A percentile compares a stretch with the other conserved stretches of the same genome.
Conservation (phyloP, 92 coral and sea anemone species). For the Anthopleura xanthogrammica region DNA sequence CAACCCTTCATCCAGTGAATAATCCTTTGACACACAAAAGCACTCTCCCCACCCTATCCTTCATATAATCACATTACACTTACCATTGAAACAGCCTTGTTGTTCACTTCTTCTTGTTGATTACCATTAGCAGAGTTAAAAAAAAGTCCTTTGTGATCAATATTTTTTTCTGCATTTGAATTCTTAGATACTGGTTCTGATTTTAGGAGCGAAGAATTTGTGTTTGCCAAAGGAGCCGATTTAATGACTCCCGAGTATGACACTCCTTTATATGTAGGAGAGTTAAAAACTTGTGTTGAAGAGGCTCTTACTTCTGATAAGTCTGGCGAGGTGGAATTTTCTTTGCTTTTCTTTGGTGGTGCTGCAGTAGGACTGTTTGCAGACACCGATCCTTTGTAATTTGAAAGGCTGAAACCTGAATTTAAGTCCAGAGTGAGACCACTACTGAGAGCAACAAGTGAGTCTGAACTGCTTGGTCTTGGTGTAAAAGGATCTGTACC, state of each 20-base stretch:
- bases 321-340: not conserved
- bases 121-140: not conserved
- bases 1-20: no score
- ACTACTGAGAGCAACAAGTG: slow-evolving; percentile 21
- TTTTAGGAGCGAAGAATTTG: not conserved
- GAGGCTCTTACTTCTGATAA: not conserved
- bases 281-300: not conserved
- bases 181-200: not conserved
- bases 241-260: not conserved
- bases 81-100: slow-evolving; percentile 4
- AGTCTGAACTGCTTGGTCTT: slow-evolving; percentile 40
- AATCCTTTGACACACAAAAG: no score
- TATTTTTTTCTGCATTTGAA: not conserved
- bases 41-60: not conserved
- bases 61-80: not conserved
- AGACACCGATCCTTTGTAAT: slow-evolving; percentile 9
- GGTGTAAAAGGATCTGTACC: not conserved
- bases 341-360: slow-evolving; percentile 44
- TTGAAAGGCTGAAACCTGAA: not conserved
- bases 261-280: not conserved
- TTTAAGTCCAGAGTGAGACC: slow-evolving; percentile 29
- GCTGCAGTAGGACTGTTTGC: slow-evolving; percentile 38
- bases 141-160: not conserved
- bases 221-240: not conserved
- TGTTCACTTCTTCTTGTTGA: slow-evolving; percentile 13